phyloP scores from a whole-genome alignment of 2,888 invertebrate genomes.

The Amphipyra tragopoginis region DNA sequence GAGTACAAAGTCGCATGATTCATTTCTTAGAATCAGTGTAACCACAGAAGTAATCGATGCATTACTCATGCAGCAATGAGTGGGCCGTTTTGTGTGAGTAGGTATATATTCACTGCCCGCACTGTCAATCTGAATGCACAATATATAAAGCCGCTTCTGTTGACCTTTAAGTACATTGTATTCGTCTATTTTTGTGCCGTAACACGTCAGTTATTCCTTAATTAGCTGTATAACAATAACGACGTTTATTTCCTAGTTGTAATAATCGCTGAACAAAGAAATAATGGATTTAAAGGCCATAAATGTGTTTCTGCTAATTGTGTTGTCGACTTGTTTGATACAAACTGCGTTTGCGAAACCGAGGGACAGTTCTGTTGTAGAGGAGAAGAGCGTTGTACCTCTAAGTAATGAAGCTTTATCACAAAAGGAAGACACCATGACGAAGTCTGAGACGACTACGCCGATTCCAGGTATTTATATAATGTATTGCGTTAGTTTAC shows the following conservation, averaged over 20 bases:
- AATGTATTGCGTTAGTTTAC: neutral
- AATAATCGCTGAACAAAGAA: conserved; percentile 48
- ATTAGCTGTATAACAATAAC: conserved; percentile 45
- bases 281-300: conserved; percentile 56
- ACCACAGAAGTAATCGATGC: conserved; percentile 29
- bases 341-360: conserved; percentile 54
- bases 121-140: conserved; percentile 39
- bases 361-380: conserved; percentile 37
- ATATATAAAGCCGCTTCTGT: conserved; percentile 53
- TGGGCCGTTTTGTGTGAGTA: conserved; percentile 24
- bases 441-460: neutral
- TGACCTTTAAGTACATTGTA: conserved; percentile 65
- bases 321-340: conserved; percentile 51
- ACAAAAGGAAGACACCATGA: conserved; percentile 12
- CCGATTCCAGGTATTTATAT: conserved; percentile 22
- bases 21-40: conserved; percentile 33
- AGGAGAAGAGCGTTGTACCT: conserved; percentile 30
- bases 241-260: conserved; percentile 41
- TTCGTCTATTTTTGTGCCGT: conserved; percentile 50
- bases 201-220: conserved; percentile 40
- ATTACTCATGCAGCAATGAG: conserved; percentile 45
- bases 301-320: conserved; percentile 49
- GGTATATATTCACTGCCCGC: conserved; percentile 23
- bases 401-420: conserved; percentile 2
- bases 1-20: conserved; percentile 30